Evolutionary conservation across 2,888 invertebrate species (phyloP), one percentile per base, ranked within the genome.

Genomic region (Drosophila robusta): DNA sequence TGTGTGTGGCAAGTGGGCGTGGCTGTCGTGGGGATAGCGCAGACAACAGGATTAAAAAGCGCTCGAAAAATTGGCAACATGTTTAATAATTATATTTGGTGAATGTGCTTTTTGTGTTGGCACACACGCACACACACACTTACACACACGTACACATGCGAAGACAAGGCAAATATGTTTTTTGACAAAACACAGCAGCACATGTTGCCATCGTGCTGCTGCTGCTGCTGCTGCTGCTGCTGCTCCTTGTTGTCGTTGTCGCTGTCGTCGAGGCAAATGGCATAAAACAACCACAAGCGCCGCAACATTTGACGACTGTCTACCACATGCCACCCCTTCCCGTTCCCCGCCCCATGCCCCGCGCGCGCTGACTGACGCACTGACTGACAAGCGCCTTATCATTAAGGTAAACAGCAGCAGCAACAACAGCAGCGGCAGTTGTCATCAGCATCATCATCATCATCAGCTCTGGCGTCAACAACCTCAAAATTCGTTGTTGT

Each of bases 301-400:
- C 87, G 79, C 82, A 87, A 84, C 87, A 78, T 83, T 83, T 83
- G 79, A 80, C 81, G 81, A 81, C 81, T 83, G 74, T 71, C 70
- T 86, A 50, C 78, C 72, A 46, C 75, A 71, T 54, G 56, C 44
- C 51, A 16, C 38, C 16, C 8, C 14, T 7, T 6, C 42, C 60
- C 9, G 49, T 3, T 3, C 16, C 42, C 29, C 11, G 3, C 32
- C 32, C 11, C n/a, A 8, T 5, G 9, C 32, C 6, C 50, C 6
- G n/a, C 4, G 16, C 6, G n/a, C 4, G 16, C 63, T 58, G 63
- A 63, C 49, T 70, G 70, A 62, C 68, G 64, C 64, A 70, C 67
- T 86, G 87, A 84, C 79, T 89, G 89, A 89, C 85, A 89, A 84
- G 81, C 81, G 87, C 89, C 85, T 89, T 89, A 90, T 89, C 90